Evolutionary conservation across 1,140 invertebrate genomes (phyloP).

Genomic region (Cotesia typhae): DNA sequence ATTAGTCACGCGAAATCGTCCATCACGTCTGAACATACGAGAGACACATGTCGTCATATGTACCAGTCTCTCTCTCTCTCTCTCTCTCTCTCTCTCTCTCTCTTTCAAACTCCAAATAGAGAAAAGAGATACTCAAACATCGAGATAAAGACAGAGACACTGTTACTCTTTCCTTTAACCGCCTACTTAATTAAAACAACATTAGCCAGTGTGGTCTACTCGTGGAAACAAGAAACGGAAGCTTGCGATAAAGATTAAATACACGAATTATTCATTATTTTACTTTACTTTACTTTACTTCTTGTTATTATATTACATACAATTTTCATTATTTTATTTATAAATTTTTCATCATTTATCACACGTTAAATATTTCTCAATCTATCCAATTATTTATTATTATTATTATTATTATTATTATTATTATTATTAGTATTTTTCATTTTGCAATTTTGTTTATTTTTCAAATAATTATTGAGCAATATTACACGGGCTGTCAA

Average conservation of each 20-base stretch:
- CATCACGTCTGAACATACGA: constrained; percentile 66
- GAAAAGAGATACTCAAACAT: constrained; percentile 10
- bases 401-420: too few species aligned
- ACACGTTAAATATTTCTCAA: too few species aligned
- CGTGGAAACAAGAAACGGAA: constrained; percentile 34
- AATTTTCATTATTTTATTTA: not conserved
- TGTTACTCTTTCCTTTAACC: constrained; percentile 54
- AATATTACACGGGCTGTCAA: too few species aligned
- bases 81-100: constrained; percentile 34
- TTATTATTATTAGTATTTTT: too few species aligned
- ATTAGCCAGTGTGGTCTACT: constrained; percentile 46
- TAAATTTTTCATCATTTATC: too few species aligned
- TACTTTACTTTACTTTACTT: constrained; percentile 14
- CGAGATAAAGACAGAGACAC: constrained; percentile 23
- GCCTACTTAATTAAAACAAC: constrained; percentile 66
- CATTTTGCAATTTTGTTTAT: too few species aligned
- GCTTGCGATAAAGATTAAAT: constrained; percentile 5
- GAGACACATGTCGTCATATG: constrained; percentile 58
- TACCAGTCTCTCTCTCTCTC: constrained; percentile 36
- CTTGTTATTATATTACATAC: not conserved
- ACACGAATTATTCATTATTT: constrained; percentile 20
- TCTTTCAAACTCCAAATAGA: constrained; percentile 48
- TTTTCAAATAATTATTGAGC: too few species aligned
- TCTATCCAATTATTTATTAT: too few species aligned
- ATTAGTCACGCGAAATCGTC: constrained; percentile 66